A percentile compares a stretch with the other conserved stretches of the same genome.
These are phyloP conservation scores for Deilephila elpenor DNA, from an alignment of 2,888 invertebrate species.

Conservation along the genomic window DNA sequence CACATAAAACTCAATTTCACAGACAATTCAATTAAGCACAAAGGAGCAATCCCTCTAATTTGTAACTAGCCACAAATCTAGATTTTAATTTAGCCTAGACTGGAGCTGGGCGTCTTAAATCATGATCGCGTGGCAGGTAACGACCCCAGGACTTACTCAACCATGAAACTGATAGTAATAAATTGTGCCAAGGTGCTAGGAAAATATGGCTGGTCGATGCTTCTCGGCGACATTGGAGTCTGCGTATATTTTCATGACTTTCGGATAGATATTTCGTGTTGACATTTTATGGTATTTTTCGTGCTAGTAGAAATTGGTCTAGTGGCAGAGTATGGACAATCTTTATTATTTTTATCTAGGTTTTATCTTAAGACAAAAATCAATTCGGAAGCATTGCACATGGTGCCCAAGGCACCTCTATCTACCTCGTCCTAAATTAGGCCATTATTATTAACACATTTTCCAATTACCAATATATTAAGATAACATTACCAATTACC, in stretches of 20 bases:
- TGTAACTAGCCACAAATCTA: constrained; percentile 42
- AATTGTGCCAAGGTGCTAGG: constrained; percentile 39
- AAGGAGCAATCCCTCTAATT: constrained; percentile 33
- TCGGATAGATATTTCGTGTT: background rate
- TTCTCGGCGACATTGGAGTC: constrained; percentile 1
- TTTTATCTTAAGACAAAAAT: too few species aligned
- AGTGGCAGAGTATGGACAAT: too few species aligned
- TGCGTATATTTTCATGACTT: constrained; percentile 6
- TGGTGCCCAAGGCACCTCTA: too few species aligned
- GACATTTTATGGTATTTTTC: background rate
- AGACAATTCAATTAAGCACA: constrained; percentile 23
- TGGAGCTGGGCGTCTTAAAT: constrained; percentile 62
- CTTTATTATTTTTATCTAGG: too few species aligned
- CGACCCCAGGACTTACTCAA: constrained; percentile 55
- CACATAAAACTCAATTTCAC: background rate
- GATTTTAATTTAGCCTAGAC: constrained; percentile 66
- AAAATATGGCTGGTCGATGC: constrained; percentile 20
- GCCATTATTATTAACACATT: too few species aligned
- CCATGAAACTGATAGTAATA: constrained; percentile 73
- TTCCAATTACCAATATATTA: too few species aligned
- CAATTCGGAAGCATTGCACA: too few species aligned
- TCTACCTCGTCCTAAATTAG: too few species aligned
- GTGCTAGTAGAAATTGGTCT: background rate
- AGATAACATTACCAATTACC: too few species aligned
- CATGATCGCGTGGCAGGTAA: constrained; percentile 69